Conservation (phyloP, 1,140 invertebrate genomes). For the Panagrolaimus sp. region DNA sequence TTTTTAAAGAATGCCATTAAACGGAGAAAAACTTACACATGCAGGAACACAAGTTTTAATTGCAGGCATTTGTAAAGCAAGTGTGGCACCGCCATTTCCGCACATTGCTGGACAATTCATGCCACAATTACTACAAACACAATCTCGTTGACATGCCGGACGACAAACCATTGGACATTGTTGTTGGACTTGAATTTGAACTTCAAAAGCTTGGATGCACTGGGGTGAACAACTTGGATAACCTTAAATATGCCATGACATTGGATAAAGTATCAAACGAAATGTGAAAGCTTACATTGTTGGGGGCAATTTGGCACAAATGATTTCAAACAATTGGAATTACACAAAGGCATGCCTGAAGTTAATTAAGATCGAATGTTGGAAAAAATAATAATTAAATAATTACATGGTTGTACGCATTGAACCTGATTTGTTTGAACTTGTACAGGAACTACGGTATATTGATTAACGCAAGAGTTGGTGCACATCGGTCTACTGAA, state of each 20-base stretch:
- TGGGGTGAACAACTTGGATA: not conserved
- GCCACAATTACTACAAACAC: conserved; percentile 4
- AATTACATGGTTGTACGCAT: not conserved
- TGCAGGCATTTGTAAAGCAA: not conserved
- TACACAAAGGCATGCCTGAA: not conserved
- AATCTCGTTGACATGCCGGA: not conserved
- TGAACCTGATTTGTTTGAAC: not conserved
- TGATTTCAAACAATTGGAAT: not conserved
- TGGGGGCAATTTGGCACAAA: not conserved
- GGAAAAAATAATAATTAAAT: too few relatives aligned
- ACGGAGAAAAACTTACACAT: not conserved
- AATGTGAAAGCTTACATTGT: too few relatives aligned
- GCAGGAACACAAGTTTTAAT: not conserved
- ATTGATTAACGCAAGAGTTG: not conserved
- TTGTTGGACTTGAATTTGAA: not conserved
- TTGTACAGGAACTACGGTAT: not conserved
- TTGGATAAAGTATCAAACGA: too few relatives aligned
- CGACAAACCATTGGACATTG: not conserved
- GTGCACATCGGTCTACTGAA: not conserved
- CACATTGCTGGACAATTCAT: not conserved
- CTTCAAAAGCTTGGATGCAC: conserved; percentile 3
- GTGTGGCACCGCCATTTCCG: not conserved
- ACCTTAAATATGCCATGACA: too few relatives aligned
- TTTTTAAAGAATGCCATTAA: too few relatives aligned
- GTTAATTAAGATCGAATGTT: too few relatives aligned